These are phyloP conservation scores for Anagrus nilaparvatae DNA, from an alignment of 1,140 invertebrate species.

Conservation along the genomic window DNA sequence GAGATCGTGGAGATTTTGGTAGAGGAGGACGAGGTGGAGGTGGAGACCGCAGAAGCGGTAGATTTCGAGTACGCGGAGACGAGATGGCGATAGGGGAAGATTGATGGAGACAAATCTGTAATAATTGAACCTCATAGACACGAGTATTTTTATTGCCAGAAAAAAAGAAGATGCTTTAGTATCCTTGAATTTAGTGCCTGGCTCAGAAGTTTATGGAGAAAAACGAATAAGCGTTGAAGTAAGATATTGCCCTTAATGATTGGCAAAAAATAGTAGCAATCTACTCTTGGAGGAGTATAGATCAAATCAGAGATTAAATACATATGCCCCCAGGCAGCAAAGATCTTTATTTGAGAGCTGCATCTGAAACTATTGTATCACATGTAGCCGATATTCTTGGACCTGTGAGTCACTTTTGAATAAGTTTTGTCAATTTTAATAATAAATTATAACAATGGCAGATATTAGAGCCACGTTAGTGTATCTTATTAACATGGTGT, in stretches of 20 bases:
- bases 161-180: slow-evolving; percentile 97
- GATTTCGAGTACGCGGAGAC: slow-evolving; percentile 19
- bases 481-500: slow-evolving; percentile 30
- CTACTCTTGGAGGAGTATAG: slow-evolving; percentile 95
- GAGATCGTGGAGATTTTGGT: slow-evolving; percentile 15
- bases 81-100: slow-evolving; percentile 57
- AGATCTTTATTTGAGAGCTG: slow-evolving; percentile 96
- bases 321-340: slow-evolving; percentile 93
- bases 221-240: slow-evolving; percentile 95
- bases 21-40: slow-evolving; percentile 19
- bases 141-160: slow-evolving; percentile 91
- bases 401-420: slow-evolving; percentile 56
- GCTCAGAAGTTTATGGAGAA: slow-evolving; percentile 97
- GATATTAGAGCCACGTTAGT: slow-evolving; percentile 34
- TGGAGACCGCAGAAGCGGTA: slow-evolving; percentile 22
- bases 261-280: not conserved
- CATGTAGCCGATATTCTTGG: slow-evolving; percentile 98
- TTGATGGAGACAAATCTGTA: slow-evolving; percentile 85
- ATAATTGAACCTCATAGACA: slow-evolving; percentile 96
- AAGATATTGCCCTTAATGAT: slow-evolving; percentile 24
- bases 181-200: slow-evolving; percentile 89
- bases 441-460: slow-evolving; percentile 17
- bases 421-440: slow-evolving; percentile 1
- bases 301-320: slow-evolving; percentile 90
- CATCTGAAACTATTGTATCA: slow-evolving; percentile 97